A percentile compares a stretch with the other conserved stretches of the same genome.
Conservation (phyloP, 2,113 vertebrate genomes). For the Cichladusa arquata region DNA sequence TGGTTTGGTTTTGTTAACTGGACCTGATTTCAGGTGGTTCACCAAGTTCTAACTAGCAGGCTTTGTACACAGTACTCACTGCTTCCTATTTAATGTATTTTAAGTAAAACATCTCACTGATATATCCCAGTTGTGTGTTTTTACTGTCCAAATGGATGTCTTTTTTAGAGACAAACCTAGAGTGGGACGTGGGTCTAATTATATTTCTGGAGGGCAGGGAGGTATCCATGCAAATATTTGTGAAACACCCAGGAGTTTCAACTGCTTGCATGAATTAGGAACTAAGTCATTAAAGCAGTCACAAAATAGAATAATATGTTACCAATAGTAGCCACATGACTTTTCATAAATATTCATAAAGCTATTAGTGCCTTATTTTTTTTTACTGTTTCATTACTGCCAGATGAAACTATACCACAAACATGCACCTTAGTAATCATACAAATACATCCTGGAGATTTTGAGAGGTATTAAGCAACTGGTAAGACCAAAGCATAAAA, state of each 20-base stretch:
- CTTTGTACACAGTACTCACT: neutral
- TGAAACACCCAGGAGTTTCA: neutral
- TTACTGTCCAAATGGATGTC: neutral
- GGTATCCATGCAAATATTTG: neutral
- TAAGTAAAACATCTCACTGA: neutral
- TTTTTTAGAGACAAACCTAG: neutral
- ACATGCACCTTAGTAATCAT: neutral
- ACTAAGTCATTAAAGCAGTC: neutral
- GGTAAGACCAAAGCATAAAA: neutral
- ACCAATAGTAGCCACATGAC: neutral
- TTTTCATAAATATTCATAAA: constrained; percentile 17
- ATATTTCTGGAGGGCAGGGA: neutral
- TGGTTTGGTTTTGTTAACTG: neutral
- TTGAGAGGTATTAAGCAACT: neutral
- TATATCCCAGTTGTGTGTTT: neutral
- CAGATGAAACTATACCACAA: neutral
- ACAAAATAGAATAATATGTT: neutral
- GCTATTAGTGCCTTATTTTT: neutral
- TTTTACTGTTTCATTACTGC: neutral
- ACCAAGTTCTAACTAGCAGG: neutral
- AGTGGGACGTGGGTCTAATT: neutral
- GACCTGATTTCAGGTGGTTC: neutral
- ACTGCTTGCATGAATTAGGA: neutral
- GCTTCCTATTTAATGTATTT: neutral
- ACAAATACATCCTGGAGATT: neutral